Conservation (phyloP, 1,140 invertebrate species). For the Cotesia vestalis region DNA sequence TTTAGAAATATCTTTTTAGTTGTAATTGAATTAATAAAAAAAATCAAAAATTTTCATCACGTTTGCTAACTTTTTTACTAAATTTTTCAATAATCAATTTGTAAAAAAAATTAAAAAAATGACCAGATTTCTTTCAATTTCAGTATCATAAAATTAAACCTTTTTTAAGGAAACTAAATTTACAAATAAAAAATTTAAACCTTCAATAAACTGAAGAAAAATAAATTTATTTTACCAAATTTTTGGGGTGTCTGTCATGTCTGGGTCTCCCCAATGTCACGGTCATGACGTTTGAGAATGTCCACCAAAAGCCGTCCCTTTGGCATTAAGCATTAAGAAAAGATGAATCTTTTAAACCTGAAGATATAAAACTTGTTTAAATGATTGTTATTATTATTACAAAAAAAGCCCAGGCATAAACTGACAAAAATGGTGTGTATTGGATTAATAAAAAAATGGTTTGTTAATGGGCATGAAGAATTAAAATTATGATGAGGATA, state of each 20-base stretch:
- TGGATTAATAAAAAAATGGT: background rate
- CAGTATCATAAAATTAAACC: no score
- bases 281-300: constrained; percentile 23
- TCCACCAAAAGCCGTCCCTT: constrained; percentile 14
- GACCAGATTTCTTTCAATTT: no score
- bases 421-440: background rate
- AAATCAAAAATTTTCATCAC: no score
- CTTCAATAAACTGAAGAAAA: no score
- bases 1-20: no score
- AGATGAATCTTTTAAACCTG: constrained; percentile 1
- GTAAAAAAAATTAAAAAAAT: no score
- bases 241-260: background rate
- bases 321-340: background rate
- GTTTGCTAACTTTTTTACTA: no score
- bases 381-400: background rate
- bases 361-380: constrained; percentile 11
- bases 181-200: no score
- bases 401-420: background rate
- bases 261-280: background rate
- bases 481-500: constrained; percentile 14
- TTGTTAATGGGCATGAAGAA: constrained; percentile 13
- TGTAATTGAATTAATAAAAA: no score
- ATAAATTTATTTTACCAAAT: no score
- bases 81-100: no score
- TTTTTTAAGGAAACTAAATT: no score